Evolutionary conservation across 2,797 vertebrate genomes (phyloP).

Genomic region (Kryptolebias ocellatus): DNA sequence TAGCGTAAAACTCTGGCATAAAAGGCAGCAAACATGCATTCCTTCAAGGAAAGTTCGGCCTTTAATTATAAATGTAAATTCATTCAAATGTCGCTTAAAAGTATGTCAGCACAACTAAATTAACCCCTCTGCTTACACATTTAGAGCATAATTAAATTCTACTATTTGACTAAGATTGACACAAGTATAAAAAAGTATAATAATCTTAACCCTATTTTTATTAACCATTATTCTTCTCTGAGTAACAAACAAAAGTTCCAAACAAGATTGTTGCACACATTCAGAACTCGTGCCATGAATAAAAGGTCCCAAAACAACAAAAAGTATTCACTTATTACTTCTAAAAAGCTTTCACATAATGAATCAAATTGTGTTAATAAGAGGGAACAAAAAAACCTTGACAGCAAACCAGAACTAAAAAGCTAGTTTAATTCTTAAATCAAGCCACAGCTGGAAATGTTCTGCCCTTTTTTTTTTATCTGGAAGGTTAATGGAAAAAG

Average conservation of each 20-base stretch:
- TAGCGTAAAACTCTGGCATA: too few relatives aligned
- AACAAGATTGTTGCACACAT: constrained; percentile 18
- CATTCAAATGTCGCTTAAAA: too few relatives aligned
- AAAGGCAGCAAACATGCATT: too few relatives aligned
- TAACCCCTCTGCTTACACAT: too few relatives aligned
- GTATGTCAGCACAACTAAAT: too few relatives aligned
- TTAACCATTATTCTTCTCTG: too few relatives aligned
- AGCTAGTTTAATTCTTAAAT: constrained; percentile 20
- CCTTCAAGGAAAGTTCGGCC: too few relatives aligned
- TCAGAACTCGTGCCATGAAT: constrained; percentile 32
- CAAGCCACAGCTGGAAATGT: constrained; percentile 22
- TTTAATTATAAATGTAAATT: too few relatives aligned
- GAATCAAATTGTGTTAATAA: constrained; percentile 15
- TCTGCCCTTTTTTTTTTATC: constrained; percentile 28
- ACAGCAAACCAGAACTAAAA: constrained; percentile 7
- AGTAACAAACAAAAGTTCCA: constrained; percentile 11
- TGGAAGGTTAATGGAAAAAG: constrained; percentile 53
- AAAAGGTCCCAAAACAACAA: neutral
- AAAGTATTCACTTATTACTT: constrained; percentile 17
- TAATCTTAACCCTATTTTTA: neutral
- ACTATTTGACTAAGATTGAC: too few relatives aligned
- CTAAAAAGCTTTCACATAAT: constrained; percentile 11
- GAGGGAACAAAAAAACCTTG: constrained; percentile 14
- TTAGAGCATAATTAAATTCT: too few relatives aligned
- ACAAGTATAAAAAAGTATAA: too few relatives aligned